These are phyloP conservation scores for Hemistola chrysoprasaria DNA, from an alignment of 2,888 invertebrate species.

Conservation along the genomic window DNA sequence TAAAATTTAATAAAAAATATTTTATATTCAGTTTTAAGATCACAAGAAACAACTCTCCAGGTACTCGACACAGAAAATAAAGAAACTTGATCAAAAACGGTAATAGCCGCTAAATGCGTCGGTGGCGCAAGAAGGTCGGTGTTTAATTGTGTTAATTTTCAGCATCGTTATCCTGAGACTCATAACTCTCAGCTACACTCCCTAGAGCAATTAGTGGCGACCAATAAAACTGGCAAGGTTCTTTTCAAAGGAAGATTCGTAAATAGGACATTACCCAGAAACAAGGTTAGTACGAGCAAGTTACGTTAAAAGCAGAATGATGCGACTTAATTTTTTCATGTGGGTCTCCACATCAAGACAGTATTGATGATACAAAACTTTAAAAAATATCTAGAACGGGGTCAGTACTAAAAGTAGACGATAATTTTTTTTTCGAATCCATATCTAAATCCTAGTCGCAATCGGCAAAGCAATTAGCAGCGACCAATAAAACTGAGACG, in stretches of 20 bases:
- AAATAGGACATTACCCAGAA: no score
- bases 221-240: slow-evolving; percentile 36
- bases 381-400: no score
- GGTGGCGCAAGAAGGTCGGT: slow-evolving; percentile 35
- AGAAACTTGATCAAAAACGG: slow-evolving; percentile 9
- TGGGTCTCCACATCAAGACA: no score
- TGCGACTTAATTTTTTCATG: no score
- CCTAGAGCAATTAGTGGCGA: slow-evolving; percentile 41
- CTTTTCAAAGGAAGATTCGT: slow-evolving; percentile 13
- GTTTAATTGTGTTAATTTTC: slow-evolving; percentile 48
- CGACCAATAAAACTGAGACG: slow-evolving; percentile 13
- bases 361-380: no score
- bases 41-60: no score
- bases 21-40: no score
- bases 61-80: slow-evolving; percentile 17
- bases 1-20: no score
- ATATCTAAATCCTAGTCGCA: slow-evolving; percentile 1
- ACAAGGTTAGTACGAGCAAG: no score
- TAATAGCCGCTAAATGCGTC: slow-evolving; percentile 32
- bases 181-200: slow-evolving; percentile 38
- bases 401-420: no score
- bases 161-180: slow-evolving; percentile 42
- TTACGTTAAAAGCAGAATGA: no score
- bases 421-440: neutral
- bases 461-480: slow-evolving; percentile 4